Evolutionary conservation across 2,888 invertebrate species (phyloP), one percentile per base, ranked within the genome.

Genomic region (Nebria brevicollis): DNA sequence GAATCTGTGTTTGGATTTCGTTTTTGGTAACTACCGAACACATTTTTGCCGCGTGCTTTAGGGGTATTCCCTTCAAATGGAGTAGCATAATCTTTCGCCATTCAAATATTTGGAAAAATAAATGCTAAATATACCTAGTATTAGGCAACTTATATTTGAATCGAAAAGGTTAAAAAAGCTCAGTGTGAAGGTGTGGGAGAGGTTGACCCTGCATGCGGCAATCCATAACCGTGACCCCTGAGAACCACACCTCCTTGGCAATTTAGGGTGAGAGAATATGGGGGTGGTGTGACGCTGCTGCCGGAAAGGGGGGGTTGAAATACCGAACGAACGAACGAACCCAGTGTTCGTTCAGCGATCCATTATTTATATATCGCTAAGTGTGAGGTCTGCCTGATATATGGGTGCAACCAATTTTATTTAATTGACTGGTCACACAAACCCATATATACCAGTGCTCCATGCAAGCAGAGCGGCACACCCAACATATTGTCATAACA

Each of bases 401-500:
- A 88, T 87, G 86, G 86, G 85, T 85, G 85, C 87, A 86, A 86
- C 87, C 87, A 87, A 87, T 87, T 87, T 84, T 84, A 86, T 87
- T 87, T 87, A 87, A 87, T 87, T 87, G 88, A 88, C 72, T 72
- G 72, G 72, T 72, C 72, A 72, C 72, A 72, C n/a, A 26, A 34
- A 54, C 54, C 54, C 54, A 54, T 13, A 11, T 54, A 25, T 25
- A 15, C 66, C n/a, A 20, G 13, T 20, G 15, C 68, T 8, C 68
- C 68, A 26, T 25, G n/a, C 10, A 68, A 25, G n/a, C 68, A 68
- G 68, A 20, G 68, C 68, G 68, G 68, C 26, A 26, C 68, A 10
- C 68, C 15, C 15, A 68, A n/a, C 13, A 68, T 68, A 26, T 13
- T 20, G 20, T 15, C 13, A 8, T 68, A 11, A 11, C 7, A 54